These are phyloP conservation scores for Chromis chromis DNA, from an alignment of 2,797 vertebrate genomes.

Conservation along the genomic window DNA sequence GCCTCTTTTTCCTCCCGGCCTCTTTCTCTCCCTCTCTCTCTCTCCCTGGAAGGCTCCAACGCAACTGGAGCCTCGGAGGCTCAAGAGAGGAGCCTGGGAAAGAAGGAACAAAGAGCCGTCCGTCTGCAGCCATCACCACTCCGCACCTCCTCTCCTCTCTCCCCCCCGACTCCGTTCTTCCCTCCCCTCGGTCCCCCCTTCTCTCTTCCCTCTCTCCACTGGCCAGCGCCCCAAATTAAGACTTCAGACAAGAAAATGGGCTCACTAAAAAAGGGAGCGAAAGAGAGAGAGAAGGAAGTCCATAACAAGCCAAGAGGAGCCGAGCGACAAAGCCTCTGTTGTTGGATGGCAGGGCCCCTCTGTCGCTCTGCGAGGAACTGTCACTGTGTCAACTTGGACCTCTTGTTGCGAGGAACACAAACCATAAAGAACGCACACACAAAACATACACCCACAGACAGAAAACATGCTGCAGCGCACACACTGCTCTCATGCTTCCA, in stretches of 20 bases:
- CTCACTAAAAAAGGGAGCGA: constrained; percentile 77
- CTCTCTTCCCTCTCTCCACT: constrained; percentile 76
- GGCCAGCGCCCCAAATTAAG: constrained; percentile 85
- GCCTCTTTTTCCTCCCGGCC: constrained; percentile 54
- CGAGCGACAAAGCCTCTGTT: constrained; percentile 82
- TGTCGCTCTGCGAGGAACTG: constrained; percentile 75
- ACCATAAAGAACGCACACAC: constrained; percentile 66
- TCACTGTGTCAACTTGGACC: constrained; percentile 81
- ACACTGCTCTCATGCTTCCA: constrained; percentile 18
- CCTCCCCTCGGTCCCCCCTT: constrained; percentile 62
- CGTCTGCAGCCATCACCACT: constrained; percentile 81
- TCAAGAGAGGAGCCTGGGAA: constrained; percentile 86
- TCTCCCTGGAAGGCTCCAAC: constrained; percentile 76
- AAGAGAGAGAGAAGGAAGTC: constrained; percentile 76
- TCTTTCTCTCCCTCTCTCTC: constrained; percentile 34
- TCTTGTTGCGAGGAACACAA: constrained; percentile 68
- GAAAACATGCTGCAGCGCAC: constrained; percentile 46
- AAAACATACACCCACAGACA: constrained; percentile 53
- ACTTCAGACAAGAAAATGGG: constrained; percentile 87
- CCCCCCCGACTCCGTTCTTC: constrained; percentile 33
- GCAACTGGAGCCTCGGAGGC: constrained; percentile 84
- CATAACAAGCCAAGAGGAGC: constrained; percentile 82
- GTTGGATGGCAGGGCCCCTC: constrained; percentile 81
- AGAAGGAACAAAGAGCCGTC: constrained; percentile 84
- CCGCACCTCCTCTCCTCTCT: constrained; percentile 58